These are phyloP conservation scores for Thalassoma bifasciatum DNA, from an alignment of 2,113 vertebrate genomes.

Conservation along the genomic window DNA sequence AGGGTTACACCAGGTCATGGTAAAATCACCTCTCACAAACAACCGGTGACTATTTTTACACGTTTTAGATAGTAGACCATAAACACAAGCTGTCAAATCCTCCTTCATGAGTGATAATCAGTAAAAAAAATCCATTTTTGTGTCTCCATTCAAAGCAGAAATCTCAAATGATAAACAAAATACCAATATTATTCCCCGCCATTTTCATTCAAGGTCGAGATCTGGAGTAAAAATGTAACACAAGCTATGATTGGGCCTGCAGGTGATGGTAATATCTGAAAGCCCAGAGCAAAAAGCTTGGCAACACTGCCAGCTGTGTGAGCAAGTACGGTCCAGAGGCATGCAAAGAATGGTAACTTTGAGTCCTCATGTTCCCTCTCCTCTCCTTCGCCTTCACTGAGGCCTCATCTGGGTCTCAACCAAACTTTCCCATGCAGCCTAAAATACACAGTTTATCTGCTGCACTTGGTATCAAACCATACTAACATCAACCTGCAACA, in stretches of 20 bases:
- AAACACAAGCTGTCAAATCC: conserved; percentile 14
- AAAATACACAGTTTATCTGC: conserved; percentile 25
- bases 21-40: background rate
- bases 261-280: conserved; percentile 49
- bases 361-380: conserved; percentile 28
- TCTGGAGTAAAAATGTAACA: conserved; percentile 33
- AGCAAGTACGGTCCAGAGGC: conserved; percentile 1
- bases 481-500: too few species aligned
- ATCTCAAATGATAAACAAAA: conserved; percentile 38
- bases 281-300: background rate
- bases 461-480: conserved; percentile 25
- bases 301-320: background rate
- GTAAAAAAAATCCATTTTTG: conserved; percentile 15
- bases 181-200: conserved; percentile 39
- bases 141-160: conserved; percentile 51
- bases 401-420: conserved; percentile 2
- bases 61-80: background rate
- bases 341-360: conserved; percentile 34
- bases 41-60: background rate
- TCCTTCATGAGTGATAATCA: background rate
- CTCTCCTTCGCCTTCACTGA: background rate
- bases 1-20: background rate
- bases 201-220: conserved; percentile 63
- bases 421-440: conserved; percentile 42
- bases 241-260: conserved; percentile 4